Evolutionary conservation across 2,888 invertebrate species (phyloP).

Genomic region (Eulithis testata): DNA sequence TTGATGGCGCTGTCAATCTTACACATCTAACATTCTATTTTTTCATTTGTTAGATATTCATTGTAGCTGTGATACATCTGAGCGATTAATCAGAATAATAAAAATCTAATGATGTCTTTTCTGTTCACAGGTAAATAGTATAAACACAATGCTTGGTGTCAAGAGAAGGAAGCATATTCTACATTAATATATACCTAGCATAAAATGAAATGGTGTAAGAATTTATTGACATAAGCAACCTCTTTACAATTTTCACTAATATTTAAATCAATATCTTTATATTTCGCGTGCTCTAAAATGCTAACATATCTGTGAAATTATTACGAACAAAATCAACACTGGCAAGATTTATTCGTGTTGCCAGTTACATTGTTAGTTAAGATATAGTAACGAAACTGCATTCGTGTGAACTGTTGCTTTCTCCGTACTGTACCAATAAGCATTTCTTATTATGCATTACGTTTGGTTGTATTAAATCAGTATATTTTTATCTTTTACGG

Average conservation of each 20-base stretch:
- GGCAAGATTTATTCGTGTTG: slow-evolving; percentile 14
- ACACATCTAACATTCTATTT: too few species aligned
- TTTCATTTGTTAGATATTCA: too few species aligned
- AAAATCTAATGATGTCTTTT: neutral
- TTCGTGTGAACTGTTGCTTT: slow-evolving; percentile 7
- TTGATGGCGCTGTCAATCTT: too few species aligned
- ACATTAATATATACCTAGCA: slow-evolving; percentile 32
- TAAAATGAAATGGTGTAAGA: slow-evolving; percentile 43
- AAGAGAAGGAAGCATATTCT: slow-evolving; percentile 38
- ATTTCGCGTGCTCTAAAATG: slow-evolving; percentile 17
- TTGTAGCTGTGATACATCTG: too few species aligned
- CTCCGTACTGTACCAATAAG: slow-evolving; percentile 11
- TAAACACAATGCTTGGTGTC: slow-evolving; percentile 24
- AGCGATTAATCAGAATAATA: too few species aligned
- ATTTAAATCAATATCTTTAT: slow-evolving; percentile 22
- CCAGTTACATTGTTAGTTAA: neutral
- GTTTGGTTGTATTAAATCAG: slow-evolving; percentile 41
- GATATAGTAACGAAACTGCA: slow-evolving; percentile 10
- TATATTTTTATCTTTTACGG: slow-evolving; percentile 44
- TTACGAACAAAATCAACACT: slow-evolving; percentile 19
- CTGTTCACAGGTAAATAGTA: slow-evolving; percentile 33
- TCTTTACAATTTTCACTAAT: slow-evolving; percentile 27
- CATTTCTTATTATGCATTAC: slow-evolving; percentile 32
- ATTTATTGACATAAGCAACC: slow-evolving; percentile 38
- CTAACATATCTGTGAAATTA: slow-evolving; percentile 28